These are phyloP conservation scores for Mythimna impura DNA, from an alignment of 2,888 invertebrate genomes.

Conservation along the genomic window DNA sequence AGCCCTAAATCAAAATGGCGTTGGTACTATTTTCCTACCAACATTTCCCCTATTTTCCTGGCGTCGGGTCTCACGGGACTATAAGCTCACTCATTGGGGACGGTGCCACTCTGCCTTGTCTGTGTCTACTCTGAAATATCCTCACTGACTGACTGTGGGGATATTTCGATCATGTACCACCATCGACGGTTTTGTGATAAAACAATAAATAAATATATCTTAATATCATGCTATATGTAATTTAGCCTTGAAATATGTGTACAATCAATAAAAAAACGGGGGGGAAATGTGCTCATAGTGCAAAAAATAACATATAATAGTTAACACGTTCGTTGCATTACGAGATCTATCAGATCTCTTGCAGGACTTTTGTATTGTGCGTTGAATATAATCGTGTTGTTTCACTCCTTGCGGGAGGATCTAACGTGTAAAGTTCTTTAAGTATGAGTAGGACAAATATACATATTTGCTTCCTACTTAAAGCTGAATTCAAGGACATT, in stretches of 20 bases:
- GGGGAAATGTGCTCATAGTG: not conserved
- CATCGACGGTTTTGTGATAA: slow-evolving; percentile 67
- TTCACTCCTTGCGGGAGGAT: too few species aligned
- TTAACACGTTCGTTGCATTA: too few species aligned
- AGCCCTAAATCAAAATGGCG: slow-evolving; percentile 32
- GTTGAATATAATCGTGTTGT: too few species aligned
- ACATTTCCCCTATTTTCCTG: slow-evolving; percentile 33
- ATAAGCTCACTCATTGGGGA: slow-evolving; percentile 59
- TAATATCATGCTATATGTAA: too few species aligned
- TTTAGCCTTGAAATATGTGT: too few species aligned
- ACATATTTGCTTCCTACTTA: too few species aligned
- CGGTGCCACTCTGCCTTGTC: slow-evolving; percentile 64
- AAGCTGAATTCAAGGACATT: too few species aligned
- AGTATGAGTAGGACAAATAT: too few species aligned
- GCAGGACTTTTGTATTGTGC: too few species aligned
- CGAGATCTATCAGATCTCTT: too few species aligned
- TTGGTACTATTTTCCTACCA: slow-evolving; percentile 21
- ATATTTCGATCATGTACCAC: slow-evolving; percentile 65
- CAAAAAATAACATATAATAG: not conserved
- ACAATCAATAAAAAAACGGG: not conserved
- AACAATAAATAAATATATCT: not conserved
- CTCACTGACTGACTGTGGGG: slow-evolving; percentile 57
- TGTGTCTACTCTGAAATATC: slow-evolving; percentile 63
- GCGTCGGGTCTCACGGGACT: slow-evolving; percentile 49
- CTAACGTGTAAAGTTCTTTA: too few species aligned